Conservation (phyloP, 2,888 invertebrate species). For the Holacanthella duospinosa region DNA sequence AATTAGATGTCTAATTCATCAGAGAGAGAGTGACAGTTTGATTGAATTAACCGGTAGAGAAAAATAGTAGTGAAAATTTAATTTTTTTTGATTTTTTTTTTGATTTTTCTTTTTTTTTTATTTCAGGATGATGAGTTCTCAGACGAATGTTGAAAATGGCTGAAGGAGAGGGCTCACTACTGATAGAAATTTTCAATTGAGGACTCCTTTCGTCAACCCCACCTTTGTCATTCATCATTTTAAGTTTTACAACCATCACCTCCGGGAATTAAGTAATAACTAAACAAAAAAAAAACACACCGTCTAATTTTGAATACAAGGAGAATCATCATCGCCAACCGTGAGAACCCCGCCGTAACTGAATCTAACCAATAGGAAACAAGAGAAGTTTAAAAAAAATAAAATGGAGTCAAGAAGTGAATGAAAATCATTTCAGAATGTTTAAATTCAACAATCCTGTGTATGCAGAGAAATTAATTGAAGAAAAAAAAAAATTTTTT, state of each 20-base stretch:
- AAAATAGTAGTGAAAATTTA: not conserved
- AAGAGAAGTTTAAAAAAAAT: too few species aligned
- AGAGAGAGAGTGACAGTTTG: not conserved
- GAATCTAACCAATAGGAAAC: not conserved
- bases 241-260: not conserved
- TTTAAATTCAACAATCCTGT: too few species aligned
- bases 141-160: constrained; percentile 34
- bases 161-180: not conserved
- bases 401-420: not conserved
- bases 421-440: too few species aligned
- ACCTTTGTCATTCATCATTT: constrained; percentile 3
- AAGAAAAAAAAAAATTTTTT: too few species aligned
- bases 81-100: not conserved
- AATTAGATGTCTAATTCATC: not conserved
- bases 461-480: too few species aligned
- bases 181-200: not conserved
- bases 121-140: constrained; percentile 36
- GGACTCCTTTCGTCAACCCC: not conserved
- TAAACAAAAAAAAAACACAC: not conserved
- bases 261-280: not conserved
- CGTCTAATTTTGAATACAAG: not conserved
- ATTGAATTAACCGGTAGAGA: not conserved
- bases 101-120: constrained; percentile 8
- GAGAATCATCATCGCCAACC: not conserved
- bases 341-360: too few species aligned